Conservation (phyloP, 2,888 invertebrate species). For the Selenia dentaria region DNA sequence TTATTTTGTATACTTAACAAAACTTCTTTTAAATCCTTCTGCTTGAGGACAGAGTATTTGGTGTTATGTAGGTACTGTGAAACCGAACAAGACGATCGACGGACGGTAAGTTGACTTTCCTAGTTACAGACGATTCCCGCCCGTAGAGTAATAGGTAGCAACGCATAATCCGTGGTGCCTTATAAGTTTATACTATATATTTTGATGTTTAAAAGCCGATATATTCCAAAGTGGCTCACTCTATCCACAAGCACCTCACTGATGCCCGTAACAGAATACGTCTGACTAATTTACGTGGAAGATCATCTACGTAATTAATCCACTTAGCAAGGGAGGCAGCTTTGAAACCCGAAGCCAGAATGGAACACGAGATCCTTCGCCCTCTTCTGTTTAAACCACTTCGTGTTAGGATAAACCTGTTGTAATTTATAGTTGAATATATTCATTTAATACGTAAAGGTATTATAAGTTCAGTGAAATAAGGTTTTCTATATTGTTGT, state of each 20-base stretch:
- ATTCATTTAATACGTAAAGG: background rate
- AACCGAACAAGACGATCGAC: too few relatives aligned
- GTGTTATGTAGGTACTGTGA: too few relatives aligned
- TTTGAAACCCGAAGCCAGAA: slow-evolving; percentile 64
- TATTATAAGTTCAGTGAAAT: background rate
- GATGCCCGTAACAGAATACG: slow-evolving; percentile 4
- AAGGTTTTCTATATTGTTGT: too few relatives aligned
- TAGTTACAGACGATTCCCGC: too few relatives aligned
- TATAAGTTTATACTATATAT: too few relatives aligned
- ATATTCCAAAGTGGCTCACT: background rate
- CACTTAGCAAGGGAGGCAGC: slow-evolving; percentile 64
- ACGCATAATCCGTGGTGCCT: too few relatives aligned
- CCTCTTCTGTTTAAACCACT: slow-evolving; percentile 28
- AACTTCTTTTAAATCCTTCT: too few relatives aligned
- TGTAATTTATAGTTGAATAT: too few relatives aligned
- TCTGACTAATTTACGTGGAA: slow-evolving; percentile 66
- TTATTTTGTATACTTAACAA: too few relatives aligned
- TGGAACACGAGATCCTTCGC: slow-evolving; percentile 39
- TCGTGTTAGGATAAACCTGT: slow-evolving; percentile 9
- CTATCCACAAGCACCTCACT: slow-evolving; percentile 1
- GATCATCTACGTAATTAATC: slow-evolving; percentile 73
- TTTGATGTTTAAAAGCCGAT: background rate
- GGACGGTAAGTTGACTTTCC: too few relatives aligned
- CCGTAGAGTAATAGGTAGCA: too few relatives aligned
- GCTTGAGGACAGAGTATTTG: too few relatives aligned